A percentile compares a stretch with the other conserved stretches of the same genome.
Conservation (phyloP, 2,797 vertebrate genomes). For the Sebastes matsubarae region DNA sequence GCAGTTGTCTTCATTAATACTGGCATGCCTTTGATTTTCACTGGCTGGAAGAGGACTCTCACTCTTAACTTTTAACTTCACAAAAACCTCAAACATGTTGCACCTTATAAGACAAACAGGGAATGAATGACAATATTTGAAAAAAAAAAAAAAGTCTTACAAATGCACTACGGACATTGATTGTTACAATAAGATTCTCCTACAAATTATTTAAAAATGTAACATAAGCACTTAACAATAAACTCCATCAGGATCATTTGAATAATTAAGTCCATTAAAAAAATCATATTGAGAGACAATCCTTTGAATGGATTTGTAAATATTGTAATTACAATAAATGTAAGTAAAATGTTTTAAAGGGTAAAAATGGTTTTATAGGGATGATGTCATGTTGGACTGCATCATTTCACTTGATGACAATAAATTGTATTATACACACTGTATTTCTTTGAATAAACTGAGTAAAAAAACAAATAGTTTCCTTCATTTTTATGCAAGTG, state of each 20-base stretch:
- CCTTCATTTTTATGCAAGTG: neutral
- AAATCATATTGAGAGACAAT: constrained; percentile 59
- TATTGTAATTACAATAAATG: constrained; percentile 60
- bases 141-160: neutral
- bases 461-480: neutral
- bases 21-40: constrained; percentile 44
- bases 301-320: constrained; percentile 62
- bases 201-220: constrained; percentile 5
- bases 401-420: constrained; percentile 53
- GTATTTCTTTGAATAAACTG: constrained; percentile 63
- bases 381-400: constrained; percentile 53
- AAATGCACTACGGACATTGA: constrained; percentile 44
- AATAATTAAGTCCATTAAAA: constrained; percentile 11
- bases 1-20: constrained; percentile 16
- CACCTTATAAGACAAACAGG: constrained; percentile 59
- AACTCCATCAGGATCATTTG: neutral
- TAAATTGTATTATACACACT: constrained; percentile 58
- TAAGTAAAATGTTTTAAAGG: constrained; percentile 64
- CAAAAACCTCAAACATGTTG: constrained; percentile 38
- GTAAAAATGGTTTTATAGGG: constrained; percentile 67
- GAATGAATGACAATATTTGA: constrained; percentile 33
- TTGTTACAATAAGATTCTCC: constrained; percentile 45
- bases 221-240: constrained; percentile 2
- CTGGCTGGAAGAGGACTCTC: constrained; percentile 12
- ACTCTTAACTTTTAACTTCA: constrained; percentile 19